A percentile compares a stretch with the other conserved stretches of the same genome.
These are phyloP conservation scores for Stomatorhinus ivindoensis DNA, from an alignment of 2,113 vertebrate species.

Conservation along the genomic window DNA sequence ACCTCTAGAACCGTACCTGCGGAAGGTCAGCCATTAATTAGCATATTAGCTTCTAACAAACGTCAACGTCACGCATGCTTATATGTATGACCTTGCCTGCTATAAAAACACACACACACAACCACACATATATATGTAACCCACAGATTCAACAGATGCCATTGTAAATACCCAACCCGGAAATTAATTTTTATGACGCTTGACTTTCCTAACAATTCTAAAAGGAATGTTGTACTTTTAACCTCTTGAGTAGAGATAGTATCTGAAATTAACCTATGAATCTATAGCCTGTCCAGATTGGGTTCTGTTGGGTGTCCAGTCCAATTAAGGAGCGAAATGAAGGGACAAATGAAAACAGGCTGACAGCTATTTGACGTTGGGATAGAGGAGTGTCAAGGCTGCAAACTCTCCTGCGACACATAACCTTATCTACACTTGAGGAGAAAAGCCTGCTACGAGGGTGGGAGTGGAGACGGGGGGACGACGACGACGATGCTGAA, in stretches of 20 bases:
- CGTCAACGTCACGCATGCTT: neutral
- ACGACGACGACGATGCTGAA: too few relatives aligned
- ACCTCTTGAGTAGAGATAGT: neutral
- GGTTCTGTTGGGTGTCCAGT: neutral
- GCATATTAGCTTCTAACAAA: conserved; percentile 3
- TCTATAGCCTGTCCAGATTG: neutral
- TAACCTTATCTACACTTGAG: conserved; percentile 9
- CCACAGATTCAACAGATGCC: neutral
- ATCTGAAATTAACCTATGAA: neutral
- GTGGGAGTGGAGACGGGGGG: neutral
- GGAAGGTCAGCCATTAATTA: conserved; percentile 1
- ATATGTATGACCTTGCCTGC: neutral
- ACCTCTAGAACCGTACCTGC: neutral
- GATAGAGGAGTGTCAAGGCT: neutral
- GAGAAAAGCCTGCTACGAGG: neutral
- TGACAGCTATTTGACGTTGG: conserved; percentile 14
- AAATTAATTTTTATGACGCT: neutral
- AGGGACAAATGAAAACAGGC: neutral
- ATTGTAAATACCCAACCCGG: neutral
- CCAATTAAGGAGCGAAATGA: conserved; percentile 1
- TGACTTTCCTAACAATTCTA: neutral
- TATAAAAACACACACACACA: too few relatives aligned
- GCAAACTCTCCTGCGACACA: neutral
- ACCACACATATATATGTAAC: too few relatives aligned
- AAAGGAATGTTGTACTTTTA: neutral